These are phyloP conservation scores for Diuraphis noxia DNA, from an alignment of 1,140 invertebrate species.

Conservation along the genomic window DNA sequence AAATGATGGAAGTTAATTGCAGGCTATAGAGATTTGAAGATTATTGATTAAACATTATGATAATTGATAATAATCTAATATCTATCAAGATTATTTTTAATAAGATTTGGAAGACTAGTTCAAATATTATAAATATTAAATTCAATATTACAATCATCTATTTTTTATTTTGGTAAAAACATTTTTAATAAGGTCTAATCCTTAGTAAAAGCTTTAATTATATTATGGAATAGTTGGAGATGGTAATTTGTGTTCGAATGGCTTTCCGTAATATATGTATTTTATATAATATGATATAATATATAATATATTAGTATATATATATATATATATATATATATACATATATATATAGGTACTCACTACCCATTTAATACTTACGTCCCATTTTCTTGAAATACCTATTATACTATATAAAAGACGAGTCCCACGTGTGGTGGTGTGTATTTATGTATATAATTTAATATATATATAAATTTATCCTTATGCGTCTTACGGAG, in stretches of 20 bases:
- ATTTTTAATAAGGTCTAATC: neutral
- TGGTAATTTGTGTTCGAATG: neutral
- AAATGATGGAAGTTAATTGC: neutral
- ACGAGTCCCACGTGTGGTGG: neutral
- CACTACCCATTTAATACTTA: neutral
- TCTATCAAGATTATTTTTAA: neutral
- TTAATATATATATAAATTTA: neutral
- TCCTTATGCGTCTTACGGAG: neutral
- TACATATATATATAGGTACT: neutral
- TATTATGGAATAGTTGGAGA: neutral
- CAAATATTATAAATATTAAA: neutral
- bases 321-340: neutral
- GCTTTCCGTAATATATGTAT: too few species aligned
- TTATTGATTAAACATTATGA: too few species aligned
- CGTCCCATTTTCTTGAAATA: neutral
- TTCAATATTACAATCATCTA: neutral
- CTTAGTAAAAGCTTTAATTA: neutral
- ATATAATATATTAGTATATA: neutral
- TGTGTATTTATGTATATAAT: neutral
- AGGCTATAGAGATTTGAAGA: neutral
- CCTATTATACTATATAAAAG: conserved; percentile 32
- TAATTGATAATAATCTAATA: neutral
- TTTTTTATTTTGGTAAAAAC: neutral
- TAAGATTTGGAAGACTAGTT: neutral
- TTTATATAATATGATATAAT: neutral